A percentile compares a stretch with the other conserved stretches of the same genome.
phyloP scores from a whole-genome alignment of 2,888 invertebrate species.

The Lasioglossum oenotherae region DNA sequence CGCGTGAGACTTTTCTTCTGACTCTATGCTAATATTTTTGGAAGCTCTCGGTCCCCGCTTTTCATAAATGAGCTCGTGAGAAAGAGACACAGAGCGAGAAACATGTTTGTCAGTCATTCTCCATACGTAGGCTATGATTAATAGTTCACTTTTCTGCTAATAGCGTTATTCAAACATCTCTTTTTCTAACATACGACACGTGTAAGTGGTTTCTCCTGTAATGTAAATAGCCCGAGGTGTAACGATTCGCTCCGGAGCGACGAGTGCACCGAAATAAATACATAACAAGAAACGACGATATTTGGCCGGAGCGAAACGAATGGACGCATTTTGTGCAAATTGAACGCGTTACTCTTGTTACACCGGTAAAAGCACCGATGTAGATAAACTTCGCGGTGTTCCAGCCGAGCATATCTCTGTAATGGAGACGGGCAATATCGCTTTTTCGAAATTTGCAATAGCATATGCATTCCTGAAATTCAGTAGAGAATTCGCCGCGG shows the following conservation, averaged over 20 bases:
- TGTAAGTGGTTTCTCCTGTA: conserved; percentile 12
- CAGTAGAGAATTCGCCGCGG: neutral
- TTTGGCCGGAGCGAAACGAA: neutral
- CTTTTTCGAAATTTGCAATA: neutral
- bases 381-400: neutral
- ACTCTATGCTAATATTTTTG: neutral
- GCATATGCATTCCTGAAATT: neutral
- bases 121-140: neutral
- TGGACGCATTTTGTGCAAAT: neutral
- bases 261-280: neutral
- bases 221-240: neutral
- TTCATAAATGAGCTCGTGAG: neutral
- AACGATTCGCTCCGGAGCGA: neutral
- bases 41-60: neutral
- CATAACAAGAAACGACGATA: neutral
- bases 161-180: neutral
- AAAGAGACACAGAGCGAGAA: neutral
- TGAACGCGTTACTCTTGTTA: conserved; percentile 8
- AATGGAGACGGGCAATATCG: neutral
- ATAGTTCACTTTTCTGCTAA: neutral
- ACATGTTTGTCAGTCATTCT: neutral
- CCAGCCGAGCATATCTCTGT: neutral
- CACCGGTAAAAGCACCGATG: neutral
- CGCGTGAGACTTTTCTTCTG: neutral
- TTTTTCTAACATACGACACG: neutral